phyloP scores from a whole-genome alignment of 2,797 vertebrate species.

The Dipus sagitta region DNA sequence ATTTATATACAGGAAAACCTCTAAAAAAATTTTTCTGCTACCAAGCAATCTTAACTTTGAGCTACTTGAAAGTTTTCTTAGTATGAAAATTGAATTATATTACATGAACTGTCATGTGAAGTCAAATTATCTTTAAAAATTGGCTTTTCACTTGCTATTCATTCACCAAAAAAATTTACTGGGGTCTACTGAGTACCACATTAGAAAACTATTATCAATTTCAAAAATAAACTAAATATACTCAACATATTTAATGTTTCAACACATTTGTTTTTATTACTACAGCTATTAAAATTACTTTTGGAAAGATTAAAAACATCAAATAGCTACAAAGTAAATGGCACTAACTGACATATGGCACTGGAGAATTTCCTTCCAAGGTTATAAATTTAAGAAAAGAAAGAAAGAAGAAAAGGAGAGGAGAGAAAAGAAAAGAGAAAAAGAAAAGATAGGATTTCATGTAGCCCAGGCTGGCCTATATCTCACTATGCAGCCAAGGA shows the following conservation, averaged over 20 bases:
- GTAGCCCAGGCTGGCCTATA: no score
- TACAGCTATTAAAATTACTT: not conserved
- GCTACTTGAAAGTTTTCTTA: not conserved
- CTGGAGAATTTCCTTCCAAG: not conserved
- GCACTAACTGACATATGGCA: not conserved
- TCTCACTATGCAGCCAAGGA: no score
- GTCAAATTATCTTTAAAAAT: slow-evolving; percentile 52
- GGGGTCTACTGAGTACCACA: not conserved
- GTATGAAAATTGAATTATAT: slow-evolving; percentile 37
- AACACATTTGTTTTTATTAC: slow-evolving; percentile 47
- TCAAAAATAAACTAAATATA: slow-evolving; percentile 54
- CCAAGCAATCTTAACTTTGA: slow-evolving; percentile 45
- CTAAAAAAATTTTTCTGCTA: not conserved
- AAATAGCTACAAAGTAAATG: slow-evolving; percentile 1
- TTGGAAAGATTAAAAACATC: slow-evolving; percentile 29
- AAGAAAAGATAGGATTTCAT: no score
- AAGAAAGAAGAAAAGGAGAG: no score
- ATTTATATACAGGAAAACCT: slow-evolving; percentile 39
- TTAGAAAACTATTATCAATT: slow-evolving; percentile 25
- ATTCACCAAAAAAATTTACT: slow-evolving; percentile 48
- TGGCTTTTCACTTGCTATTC: slow-evolving; percentile 41
- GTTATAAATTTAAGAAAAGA: not conserved
- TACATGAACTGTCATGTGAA: slow-evolving; percentile 49
- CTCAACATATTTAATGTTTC: slow-evolving; percentile 23
- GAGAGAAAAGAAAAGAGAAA: no score